Evolutionary conservation across 2,888 invertebrate species (phyloP), one percentile per base, ranked within the genome.

Genomic region (Xestia c-nigrum): DNA sequence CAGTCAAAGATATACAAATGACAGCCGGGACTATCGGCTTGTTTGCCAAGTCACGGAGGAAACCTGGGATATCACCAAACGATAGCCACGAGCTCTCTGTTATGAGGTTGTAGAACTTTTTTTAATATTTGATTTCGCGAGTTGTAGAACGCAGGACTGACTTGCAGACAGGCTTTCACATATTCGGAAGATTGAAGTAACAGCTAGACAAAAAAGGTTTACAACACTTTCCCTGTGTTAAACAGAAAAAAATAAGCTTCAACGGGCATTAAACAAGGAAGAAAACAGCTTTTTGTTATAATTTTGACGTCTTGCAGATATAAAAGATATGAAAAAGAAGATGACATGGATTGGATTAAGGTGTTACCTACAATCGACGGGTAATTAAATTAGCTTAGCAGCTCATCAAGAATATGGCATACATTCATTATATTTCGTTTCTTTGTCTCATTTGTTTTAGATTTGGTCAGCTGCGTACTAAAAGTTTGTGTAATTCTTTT

Each of bases 291-390:
- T 63, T 19, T 21, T 50, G 19, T 71, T 43, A 43, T 59, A 31
- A 31, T 61, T 69, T 46, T 61, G 19, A 65, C 40, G 65, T 50
- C 40, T 94, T 93, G 46, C 96, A 96, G 96, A 89, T 95, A 92
- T 86, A 95, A 95, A 91, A 93, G 93, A 93, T 95, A 93, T 83
- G 94, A 94, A 76, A 92, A 89, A 72, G 92, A 89, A 72, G 94
- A 94, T 68, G 92, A 94, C 70, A 93, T 91, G 87, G 94, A 94
- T 55, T 96, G 96, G 96, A 91, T 95, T 78, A 96, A 95, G 90
- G 87, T 92, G 16, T 89, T 96, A 72, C 75, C 91, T 90, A 90
- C 81, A 81, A 91, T 66, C 90, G 95, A 95, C 93, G 91, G 81
- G 71, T 68, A 79, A 72, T 64, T 12, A 31, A 19, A 14, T 14